A percentile compares a stretch with the other conserved stretches of the same genome.
phyloP scores from a whole-genome alignment of 2,888 invertebrate species.

The Pseudococcus jackbeardsleyi region DNA sequence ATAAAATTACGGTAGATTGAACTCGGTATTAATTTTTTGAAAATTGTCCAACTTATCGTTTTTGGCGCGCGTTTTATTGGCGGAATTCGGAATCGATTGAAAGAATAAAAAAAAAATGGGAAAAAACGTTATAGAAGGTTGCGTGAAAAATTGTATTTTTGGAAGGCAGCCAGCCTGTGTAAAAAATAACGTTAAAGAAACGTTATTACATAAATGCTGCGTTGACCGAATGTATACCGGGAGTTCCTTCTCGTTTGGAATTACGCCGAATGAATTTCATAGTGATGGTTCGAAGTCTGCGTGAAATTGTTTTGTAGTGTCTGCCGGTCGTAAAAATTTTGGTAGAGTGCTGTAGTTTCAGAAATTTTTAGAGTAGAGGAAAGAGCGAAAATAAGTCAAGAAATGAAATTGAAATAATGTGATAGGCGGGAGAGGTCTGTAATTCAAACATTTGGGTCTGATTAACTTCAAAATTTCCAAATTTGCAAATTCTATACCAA shows the following conservation, averaged over 20 bases:
- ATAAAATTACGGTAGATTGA: constrained; percentile 34
- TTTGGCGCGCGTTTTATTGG: neutral
- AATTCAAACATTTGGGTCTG: too few species aligned
- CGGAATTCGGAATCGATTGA: neutral
- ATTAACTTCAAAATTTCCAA: too few species aligned
- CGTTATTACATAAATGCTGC: neutral
- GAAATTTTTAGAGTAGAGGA: neutral
- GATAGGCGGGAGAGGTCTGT: too few species aligned
- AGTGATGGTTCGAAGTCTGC: neutral
- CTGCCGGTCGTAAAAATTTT: neutral
- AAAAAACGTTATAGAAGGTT: neutral
- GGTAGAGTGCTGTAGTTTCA: neutral
- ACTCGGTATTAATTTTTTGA: constrained; percentile 23
- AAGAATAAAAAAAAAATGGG: neutral
- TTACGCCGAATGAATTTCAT: neutral
- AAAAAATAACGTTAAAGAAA: neutral
- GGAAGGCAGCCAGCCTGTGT: neutral
- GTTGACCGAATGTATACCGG: neutral
- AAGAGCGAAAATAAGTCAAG: neutral
- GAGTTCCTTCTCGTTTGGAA: neutral
- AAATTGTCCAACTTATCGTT: constrained; percentile 21
- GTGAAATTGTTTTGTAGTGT: neutral
- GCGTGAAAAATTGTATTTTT: constrained; percentile 32
- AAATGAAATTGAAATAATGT: neutral
- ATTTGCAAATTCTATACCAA: too few species aligned